These are phyloP conservation scores for Chrysolina haemoptera DNA, from an alignment of 2,888 invertebrate genomes.

Conservation along the genomic window DNA sequence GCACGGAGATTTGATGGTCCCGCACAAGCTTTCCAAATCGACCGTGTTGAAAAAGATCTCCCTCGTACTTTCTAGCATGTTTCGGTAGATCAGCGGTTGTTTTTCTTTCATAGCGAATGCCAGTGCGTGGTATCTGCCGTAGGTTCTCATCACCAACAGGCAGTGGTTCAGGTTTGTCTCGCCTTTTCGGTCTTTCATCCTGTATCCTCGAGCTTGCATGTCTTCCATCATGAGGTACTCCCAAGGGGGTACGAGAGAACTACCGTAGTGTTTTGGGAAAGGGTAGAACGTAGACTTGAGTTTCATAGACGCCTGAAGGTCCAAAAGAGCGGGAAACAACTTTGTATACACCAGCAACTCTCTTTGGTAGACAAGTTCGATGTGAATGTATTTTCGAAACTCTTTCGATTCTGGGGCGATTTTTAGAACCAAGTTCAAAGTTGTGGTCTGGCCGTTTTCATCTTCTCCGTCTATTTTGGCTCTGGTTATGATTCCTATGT, in stretches of 20 bases:
- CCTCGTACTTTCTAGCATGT: constrained; percentile 25
- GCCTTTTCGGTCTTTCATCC: constrained; percentile 35
- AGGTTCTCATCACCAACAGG: constrained; percentile 28
- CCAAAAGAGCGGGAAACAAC: constrained; percentile 29
- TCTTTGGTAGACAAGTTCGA: constrained; percentile 31
- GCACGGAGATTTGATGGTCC: constrained; percentile 27
- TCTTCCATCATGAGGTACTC: constrained; percentile 42
- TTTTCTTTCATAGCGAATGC: constrained; percentile 27
- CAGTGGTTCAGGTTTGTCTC: constrained; percentile 33
- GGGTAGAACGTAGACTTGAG: constrained; percentile 31
- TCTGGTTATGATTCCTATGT: constrained; percentile 55
- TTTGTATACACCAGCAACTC: constrained; percentile 35
- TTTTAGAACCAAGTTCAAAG: constrained; percentile 40
- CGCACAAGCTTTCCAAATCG: constrained; percentile 24
- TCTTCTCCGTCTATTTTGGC: constrained; percentile 38
- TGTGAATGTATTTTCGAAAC: constrained; percentile 40
- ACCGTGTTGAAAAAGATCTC: constrained; percentile 34
- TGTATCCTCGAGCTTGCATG: constrained; percentile 30
- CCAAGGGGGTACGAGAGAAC: constrained; percentile 23
- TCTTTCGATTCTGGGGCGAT: constrained; percentile 36
- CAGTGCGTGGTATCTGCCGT: constrained; percentile 35
- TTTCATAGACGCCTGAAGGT: constrained; percentile 24
- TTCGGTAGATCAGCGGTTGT: constrained; percentile 26
- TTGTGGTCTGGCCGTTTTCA: constrained; percentile 35
- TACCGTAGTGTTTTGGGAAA: constrained; percentile 22